phyloP scores from a whole-genome alignment of 2,797 vertebrate genomes.

The Menidia menidia region DNA sequence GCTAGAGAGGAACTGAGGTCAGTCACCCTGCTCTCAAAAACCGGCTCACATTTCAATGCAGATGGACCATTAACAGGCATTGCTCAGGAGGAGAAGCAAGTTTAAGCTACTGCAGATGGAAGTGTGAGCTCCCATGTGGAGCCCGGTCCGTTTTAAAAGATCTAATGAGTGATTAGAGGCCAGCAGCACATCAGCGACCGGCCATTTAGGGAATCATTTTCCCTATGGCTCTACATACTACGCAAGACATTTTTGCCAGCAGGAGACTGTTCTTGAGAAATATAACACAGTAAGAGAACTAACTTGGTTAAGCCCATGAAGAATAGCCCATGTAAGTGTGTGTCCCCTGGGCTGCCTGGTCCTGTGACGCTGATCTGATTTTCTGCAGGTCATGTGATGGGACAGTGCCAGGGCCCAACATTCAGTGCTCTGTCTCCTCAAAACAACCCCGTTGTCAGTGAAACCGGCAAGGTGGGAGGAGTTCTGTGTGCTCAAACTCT shows the following conservation, averaged over 20 bases:
- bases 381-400: conserved; percentile 39
- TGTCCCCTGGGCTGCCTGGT: conserved; percentile 18
- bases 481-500: neutral
- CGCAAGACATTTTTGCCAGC: conserved; percentile 3
- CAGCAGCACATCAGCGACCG: conserved; percentile 29
- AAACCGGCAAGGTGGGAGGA: conserved; percentile 2
- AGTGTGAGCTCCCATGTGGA: conserved; percentile 30
- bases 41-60: conserved; percentile 66
- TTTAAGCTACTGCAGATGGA: conserved; percentile 48
- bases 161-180: conserved; percentile 48
- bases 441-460: neutral
- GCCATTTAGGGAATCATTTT: conserved; percentile 18
- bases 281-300: neutral
- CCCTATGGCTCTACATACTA: conserved; percentile 23
- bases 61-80: conserved; percentile 63
- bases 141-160: conserved; percentile 24
- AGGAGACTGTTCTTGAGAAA: conserved; percentile 24
- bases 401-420: neutral
- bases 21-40: conserved; percentile 12
- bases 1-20: conserved; percentile 47
- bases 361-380: conserved; percentile 60
- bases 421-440: conserved; percentile 1
- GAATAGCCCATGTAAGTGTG: conserved; percentile 3
- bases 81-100: conserved; percentile 39
- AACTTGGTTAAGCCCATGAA: conserved; percentile 10